phyloP scores from a whole-genome alignment of 2,888 invertebrate species.

The Laothoe populi region DNA sequence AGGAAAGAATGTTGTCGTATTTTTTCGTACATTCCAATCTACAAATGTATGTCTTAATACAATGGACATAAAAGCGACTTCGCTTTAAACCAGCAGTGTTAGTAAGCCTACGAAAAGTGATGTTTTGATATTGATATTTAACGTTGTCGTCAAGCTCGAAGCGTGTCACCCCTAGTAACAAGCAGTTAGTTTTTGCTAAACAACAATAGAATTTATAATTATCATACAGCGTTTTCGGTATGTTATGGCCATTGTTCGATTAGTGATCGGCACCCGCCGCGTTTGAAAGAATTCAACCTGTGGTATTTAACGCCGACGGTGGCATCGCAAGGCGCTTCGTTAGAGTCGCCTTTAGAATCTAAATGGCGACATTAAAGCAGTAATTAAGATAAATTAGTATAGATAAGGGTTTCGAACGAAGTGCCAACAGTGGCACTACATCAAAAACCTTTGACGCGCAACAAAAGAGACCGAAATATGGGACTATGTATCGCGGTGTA shows the following conservation, averaged over 20 bases:
- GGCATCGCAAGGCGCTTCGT: slow-evolving; percentile 75
- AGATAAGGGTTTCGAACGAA: slow-evolving; percentile 69
- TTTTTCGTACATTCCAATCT: slow-evolving; percentile 46
- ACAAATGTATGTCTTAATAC: slow-evolving; percentile 39
- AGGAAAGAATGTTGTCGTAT: slow-evolving; percentile 48
- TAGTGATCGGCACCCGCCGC: slow-evolving; percentile 63
- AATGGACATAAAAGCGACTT: background rate
- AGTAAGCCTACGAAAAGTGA: slow-evolving; percentile 58
- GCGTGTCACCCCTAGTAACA: slow-evolving; percentile 61
- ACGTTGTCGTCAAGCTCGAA: slow-evolving; percentile 59
- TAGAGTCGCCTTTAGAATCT: slow-evolving; percentile 68
- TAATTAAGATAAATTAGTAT: slow-evolving; percentile 81
- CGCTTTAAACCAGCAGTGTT: background rate
- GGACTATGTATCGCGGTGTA: slow-evolving; percentile 9
- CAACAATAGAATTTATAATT: slow-evolving; percentile 66
- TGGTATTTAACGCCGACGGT: slow-evolving; percentile 79
- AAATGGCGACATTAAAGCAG: slow-evolving; percentile 72
- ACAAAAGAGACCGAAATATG: slow-evolving; percentile 12
- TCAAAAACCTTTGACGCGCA: slow-evolving; percentile 47
- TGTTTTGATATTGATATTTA: slow-evolving; percentile 57
- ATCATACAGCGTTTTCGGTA: slow-evolving; percentile 53
- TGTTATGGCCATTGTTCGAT: slow-evolving; percentile 76
- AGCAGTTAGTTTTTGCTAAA: slow-evolving; percentile 61
- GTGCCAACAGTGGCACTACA: slow-evolving; percentile 64
- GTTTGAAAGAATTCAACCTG: slow-evolving; percentile 62